phyloP scores from a whole-genome alignment of 2,888 invertebrate genomes.

The Osedax fenrisi region DNA sequence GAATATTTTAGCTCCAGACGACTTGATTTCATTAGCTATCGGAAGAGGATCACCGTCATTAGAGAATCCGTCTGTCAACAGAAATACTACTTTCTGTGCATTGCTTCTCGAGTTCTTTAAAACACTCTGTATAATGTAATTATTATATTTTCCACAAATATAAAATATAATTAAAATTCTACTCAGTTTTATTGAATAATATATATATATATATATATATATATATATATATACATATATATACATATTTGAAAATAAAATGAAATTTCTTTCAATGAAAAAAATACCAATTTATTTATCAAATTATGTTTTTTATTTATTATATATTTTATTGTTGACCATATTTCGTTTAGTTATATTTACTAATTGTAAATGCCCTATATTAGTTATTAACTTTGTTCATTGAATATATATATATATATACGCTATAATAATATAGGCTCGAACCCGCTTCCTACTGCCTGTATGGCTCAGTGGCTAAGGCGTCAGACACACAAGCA shows the following conservation, averaged over 20 bases:
- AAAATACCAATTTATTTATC: too few species aligned
- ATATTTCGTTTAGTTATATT: too few species aligned
- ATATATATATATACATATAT: background rate
- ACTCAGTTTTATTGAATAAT: background rate
- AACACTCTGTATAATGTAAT: constrained; percentile 47
- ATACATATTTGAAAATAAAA: background rate
- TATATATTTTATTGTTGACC: too few species aligned
- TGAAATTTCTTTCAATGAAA: too few species aligned
- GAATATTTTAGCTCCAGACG: constrained; percentile 51
- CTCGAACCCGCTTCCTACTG: too few species aligned
- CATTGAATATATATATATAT: too few species aligned
- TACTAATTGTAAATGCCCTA: too few species aligned
- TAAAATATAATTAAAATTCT: background rate
- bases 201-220: background rate
- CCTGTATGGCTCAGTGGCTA: too few species aligned
- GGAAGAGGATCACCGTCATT: constrained; percentile 61
- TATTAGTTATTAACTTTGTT: too few species aligned
- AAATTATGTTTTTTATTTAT: too few species aligned
- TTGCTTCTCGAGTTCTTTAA: constrained; percentile 42
- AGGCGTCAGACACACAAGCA: too few species aligned
- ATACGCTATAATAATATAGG: too few species aligned
- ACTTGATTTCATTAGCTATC: constrained; percentile 54
- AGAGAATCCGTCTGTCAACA: constrained; percentile 62
- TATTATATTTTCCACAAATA: background rate
- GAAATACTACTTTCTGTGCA: constrained; percentile 57